Conservation (phyloP, 2,113 vertebrate species). For the Larimichthys crocea region DNA sequence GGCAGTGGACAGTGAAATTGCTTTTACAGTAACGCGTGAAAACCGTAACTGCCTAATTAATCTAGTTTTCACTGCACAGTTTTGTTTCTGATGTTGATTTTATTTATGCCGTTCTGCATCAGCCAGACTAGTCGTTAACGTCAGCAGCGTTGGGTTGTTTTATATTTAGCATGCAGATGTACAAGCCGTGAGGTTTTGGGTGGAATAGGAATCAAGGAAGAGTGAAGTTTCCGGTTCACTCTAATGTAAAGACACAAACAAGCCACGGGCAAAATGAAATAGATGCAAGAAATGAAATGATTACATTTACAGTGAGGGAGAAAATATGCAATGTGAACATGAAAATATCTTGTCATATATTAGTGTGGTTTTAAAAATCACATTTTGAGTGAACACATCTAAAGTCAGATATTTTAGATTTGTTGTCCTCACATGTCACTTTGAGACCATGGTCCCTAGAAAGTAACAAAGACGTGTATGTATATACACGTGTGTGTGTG, state of each 20-base stretch:
- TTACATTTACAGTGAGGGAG: not conserved
- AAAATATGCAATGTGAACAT: not conserved
- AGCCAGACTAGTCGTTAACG: not conserved
- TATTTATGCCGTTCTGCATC: not conserved
- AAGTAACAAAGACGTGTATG: not conserved
- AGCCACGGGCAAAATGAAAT: not conserved
- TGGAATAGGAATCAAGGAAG: not conserved
- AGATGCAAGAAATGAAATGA: not conserved
- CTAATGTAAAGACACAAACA: not conserved
- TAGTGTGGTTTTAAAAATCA: not conserved
- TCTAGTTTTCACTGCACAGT: not conserved
- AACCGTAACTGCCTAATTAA: not conserved
- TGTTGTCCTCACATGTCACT: conserved; percentile 1
- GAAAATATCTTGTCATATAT: not conserved
- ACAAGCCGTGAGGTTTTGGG: not conserved
- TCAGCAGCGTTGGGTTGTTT: not conserved
- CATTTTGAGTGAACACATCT: not conserved
- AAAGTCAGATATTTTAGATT: not conserved
- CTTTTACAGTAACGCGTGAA: not conserved
- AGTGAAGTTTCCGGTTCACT: not conserved
- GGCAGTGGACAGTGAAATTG: not conserved
- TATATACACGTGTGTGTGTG: not conserved
- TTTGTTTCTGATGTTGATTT: not conserved
- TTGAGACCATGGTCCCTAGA: not conserved
- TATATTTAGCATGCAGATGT: not conserved